phyloP scores from a whole-genome alignment of 2,113 vertebrate species.

The Dipodomys spectabilis region DNA sequence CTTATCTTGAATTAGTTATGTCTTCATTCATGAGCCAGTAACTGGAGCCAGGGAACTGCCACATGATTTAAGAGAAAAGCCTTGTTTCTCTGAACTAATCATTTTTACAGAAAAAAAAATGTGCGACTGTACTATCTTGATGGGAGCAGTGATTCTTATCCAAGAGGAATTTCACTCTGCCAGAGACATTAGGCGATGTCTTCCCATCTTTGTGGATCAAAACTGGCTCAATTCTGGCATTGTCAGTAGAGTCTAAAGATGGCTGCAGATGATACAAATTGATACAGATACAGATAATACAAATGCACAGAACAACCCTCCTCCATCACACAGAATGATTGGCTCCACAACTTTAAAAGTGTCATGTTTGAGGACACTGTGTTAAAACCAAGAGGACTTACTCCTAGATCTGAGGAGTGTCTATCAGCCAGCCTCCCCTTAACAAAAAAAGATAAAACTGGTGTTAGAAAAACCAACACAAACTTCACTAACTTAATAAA shows the following conservation, averaged over 20 bases:
- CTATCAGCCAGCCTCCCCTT: background rate
- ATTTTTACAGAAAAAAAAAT: background rate
- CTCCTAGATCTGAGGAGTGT: background rate
- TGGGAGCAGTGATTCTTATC: background rate
- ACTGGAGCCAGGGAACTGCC: background rate
- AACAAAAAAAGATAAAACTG: background rate
- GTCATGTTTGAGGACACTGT: background rate
- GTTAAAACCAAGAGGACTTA: background rate
- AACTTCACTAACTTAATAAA: background rate
- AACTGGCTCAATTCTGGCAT: background rate
- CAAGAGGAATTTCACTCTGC: too few relatives aligned
- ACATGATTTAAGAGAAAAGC: background rate
- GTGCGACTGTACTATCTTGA: background rate
- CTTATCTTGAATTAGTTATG: background rate
- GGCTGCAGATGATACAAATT: background rate
- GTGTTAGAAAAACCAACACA: background rate
- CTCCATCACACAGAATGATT: background rate
- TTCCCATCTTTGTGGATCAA: background rate
- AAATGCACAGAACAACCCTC: background rate
- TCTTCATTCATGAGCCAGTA: background rate
- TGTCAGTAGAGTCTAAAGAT: background rate
- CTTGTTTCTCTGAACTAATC: too few relatives aligned
- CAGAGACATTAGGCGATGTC: background rate
- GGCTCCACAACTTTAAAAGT: background rate
- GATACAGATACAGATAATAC: too few relatives aligned